Conservation (phyloP, 2,113 vertebrate species). For the Macquaria ambigua region DNA sequence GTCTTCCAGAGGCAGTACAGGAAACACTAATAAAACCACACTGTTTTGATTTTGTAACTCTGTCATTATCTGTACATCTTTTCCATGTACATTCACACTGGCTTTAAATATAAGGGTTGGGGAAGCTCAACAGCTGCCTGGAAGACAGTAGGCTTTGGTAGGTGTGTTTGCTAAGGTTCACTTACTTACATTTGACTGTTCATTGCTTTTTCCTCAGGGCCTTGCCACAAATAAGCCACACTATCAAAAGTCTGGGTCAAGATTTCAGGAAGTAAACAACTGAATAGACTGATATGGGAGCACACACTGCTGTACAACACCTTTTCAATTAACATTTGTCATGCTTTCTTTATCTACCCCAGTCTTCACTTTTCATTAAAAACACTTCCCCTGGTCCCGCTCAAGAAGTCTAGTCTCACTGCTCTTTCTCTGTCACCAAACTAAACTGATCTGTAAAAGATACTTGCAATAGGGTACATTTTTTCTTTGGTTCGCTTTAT, state of each 20-base stretch:
- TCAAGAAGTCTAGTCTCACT: neutral
- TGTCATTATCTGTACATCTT: conserved; percentile 5
- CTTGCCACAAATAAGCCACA: conserved; percentile 22
- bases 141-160: conserved; percentile 9
- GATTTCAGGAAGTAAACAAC: conserved; percentile 5
- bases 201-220: conserved; percentile 11
- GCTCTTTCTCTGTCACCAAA: neutral
- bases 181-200: conserved; percentile 29
- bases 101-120: neutral
- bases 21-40: conserved; percentile 4
- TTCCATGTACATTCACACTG: neutral
- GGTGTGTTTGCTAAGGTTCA: conserved; percentile 27
- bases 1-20: conserved; percentile 7
- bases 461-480: neutral
- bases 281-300: neutral
- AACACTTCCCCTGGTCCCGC: neutral
- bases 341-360: conserved; percentile 6
- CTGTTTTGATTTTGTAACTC: conserved; percentile 14
- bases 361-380: conserved; percentile 20
- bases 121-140: conserved; percentile 9
- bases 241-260: neutral
- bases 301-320: neutral
- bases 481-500: neutral
- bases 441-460: neutral
- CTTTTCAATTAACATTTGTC: conserved; percentile 20